Conservation (phyloP, 2,113 vertebrate genomes). For the Ameiurus melas region DNA sequence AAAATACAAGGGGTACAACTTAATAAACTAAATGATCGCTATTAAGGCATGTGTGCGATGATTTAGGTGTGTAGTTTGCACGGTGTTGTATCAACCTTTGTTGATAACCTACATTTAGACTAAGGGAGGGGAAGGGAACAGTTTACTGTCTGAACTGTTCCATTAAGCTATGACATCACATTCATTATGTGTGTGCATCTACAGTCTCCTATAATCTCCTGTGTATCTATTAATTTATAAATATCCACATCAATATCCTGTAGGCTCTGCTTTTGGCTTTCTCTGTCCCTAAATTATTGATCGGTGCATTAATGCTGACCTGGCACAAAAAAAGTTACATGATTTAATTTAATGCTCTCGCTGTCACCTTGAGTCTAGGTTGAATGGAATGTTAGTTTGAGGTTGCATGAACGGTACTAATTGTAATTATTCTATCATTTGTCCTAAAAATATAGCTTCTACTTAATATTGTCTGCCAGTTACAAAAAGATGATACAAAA, state of each 20-base stretch:
- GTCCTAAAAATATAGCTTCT: not conserved
- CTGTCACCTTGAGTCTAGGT: not conserved
- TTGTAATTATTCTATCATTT: not conserved
- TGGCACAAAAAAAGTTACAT: not conserved
- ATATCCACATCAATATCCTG: not conserved
- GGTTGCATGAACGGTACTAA: not conserved
- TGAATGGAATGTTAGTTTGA: not conserved
- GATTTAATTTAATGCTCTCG: not conserved
- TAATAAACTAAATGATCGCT: not conserved
- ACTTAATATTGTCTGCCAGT: not conserved
- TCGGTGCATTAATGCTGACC: not conserved
- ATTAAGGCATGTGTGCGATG: not conserved
- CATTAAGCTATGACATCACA: not conserved
- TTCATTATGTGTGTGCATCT: not conserved
- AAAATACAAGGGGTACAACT: not conserved
- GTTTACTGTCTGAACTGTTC: not conserved
- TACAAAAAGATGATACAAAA: too few species aligned
- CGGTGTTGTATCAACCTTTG: not conserved
- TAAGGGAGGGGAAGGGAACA: too few species aligned
- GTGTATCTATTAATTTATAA: constrained; percentile 16
- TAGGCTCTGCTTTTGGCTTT: constrained; percentile 3
- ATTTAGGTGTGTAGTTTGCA: not conserved
- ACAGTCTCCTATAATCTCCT: not conserved
- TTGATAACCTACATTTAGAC: not conserved
- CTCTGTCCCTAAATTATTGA: not conserved